Conservation (phyloP, 1,140 invertebrate genomes). For the Drosophila tristis region DNA sequence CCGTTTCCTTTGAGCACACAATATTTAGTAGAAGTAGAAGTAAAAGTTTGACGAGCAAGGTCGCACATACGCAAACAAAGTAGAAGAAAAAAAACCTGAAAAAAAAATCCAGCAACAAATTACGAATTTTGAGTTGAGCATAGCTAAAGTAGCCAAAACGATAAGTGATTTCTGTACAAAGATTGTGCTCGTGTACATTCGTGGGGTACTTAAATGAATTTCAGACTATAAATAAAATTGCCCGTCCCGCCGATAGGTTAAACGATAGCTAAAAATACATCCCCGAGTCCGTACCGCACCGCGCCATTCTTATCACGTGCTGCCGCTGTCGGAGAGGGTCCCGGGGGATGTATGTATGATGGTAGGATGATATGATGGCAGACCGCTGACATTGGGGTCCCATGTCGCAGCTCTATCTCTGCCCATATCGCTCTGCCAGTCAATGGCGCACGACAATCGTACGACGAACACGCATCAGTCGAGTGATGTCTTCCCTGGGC, state of each 20-base stretch:
- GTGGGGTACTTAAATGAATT: slow-evolving; percentile 38
- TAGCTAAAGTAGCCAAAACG: slow-evolving; percentile 14
- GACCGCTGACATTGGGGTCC: slow-evolving; percentile 15
- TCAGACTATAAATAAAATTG: slow-evolving; percentile 59
- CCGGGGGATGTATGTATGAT: background rate
- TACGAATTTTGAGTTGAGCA: background rate
- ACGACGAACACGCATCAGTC: slow-evolving; percentile 42
- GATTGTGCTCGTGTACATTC: slow-evolving; percentile 15
- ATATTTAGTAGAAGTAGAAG: too few relatives aligned
- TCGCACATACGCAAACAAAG: too few relatives aligned
- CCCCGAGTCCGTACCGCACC: background rate
- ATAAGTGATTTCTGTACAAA: background rate
- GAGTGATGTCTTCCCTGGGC: slow-evolving; percentile 33
- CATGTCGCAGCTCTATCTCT: slow-evolving; percentile 17
- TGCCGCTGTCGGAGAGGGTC: slow-evolving; percentile 17
- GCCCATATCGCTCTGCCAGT: slow-evolving; percentile 20
- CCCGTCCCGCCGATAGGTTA: slow-evolving; percentile 43
- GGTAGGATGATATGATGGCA: slow-evolving; percentile 12
- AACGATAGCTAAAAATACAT: slow-evolving; percentile 55
- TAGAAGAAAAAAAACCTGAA: background rate
- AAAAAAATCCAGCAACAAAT: background rate
- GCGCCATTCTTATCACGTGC: slow-evolving; percentile 62
- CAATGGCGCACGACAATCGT: slow-evolving; percentile 41
- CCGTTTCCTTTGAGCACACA: too few relatives aligned
- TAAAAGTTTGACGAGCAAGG: too few relatives aligned